Percentiles rank a stretch among this genome's conserved stretches.
These are phyloP conservation scores for Nomada ruficornis DNA, from an alignment of 2,888 invertebrate species.

Conservation along the genomic window DNA sequence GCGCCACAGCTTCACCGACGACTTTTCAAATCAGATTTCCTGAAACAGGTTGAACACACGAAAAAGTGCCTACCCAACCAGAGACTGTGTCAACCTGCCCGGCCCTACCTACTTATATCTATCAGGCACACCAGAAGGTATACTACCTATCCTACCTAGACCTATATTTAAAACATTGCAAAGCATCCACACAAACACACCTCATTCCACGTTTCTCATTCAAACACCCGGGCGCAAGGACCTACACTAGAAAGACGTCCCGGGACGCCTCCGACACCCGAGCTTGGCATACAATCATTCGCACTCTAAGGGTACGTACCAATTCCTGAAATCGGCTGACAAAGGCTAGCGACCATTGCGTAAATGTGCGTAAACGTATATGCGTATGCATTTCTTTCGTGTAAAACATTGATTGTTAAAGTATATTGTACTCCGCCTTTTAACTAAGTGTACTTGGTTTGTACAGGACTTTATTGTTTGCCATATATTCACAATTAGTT, in stretches of 20 bases:
- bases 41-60: constrained; percentile 13
- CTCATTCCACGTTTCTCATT: constrained; percentile 1
- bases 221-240: constrained; percentile 9
- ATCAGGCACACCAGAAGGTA: not conserved
- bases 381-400: no score
- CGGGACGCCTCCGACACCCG: constrained; percentile 14
- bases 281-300: not conserved
- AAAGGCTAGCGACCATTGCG: constrained; percentile 11
- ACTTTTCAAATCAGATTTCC: not conserved
- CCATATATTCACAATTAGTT: no score
- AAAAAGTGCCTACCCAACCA: not conserved
- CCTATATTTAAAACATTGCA: constrained; percentile 21
- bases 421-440: no score
- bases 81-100: constrained; percentile 15
- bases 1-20: not conserved
- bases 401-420: no score
- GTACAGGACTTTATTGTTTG: no score
- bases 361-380: not conserved
- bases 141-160: not conserved
- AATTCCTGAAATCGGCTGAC: constrained; percentile 22
- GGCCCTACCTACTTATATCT: no score
- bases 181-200: constrained; percentile 8
- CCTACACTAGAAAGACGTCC: constrained; percentile 16
- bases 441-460: no score
- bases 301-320: constrained; percentile 21